These are phyloP conservation scores for Lanistes nyassanus DNA, from an alignment of 1,140 invertebrate genomes.

Conservation along the genomic window DNA sequence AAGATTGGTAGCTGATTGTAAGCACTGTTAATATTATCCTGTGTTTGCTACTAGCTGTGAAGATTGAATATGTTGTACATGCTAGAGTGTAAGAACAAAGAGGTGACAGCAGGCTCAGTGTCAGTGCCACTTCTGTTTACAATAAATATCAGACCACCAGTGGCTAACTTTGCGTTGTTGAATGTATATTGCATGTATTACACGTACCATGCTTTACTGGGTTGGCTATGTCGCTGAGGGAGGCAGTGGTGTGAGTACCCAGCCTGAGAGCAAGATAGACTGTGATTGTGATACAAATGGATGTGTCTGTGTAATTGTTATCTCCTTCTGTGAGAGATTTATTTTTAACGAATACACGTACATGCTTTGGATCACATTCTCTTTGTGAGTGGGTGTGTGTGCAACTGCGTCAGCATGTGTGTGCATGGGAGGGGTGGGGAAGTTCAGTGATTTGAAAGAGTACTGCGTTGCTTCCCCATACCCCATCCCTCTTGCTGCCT, in stretches of 20 bases:
- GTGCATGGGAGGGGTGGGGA: background rate
- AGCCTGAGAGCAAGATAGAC: background rate
- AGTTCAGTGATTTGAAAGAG: no score
- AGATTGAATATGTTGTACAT: no score
- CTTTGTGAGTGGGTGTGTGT: background rate
- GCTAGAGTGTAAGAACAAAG: no score
- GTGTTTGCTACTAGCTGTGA: no score
- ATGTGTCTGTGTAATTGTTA: background rate
- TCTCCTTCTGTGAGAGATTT: background rate
- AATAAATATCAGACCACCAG: no score
- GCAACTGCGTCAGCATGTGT: background rate
- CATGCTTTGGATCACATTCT: background rate
- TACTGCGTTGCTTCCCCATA: no score
- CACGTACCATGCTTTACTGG: background rate
- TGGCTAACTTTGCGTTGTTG: no score
- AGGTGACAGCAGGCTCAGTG: no score
- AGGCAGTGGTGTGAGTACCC: background rate
- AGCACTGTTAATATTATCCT: no score
- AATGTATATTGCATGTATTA: background rate
- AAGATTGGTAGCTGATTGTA: no score
- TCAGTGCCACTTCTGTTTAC: no score
- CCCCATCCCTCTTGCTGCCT: no score
- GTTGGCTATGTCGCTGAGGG: background rate
- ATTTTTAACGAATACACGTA: background rate
- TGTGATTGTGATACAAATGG: background rate